Conservation (phyloP, 2,888 invertebrate genomes). For the Diarsia brunnea region DNA sequence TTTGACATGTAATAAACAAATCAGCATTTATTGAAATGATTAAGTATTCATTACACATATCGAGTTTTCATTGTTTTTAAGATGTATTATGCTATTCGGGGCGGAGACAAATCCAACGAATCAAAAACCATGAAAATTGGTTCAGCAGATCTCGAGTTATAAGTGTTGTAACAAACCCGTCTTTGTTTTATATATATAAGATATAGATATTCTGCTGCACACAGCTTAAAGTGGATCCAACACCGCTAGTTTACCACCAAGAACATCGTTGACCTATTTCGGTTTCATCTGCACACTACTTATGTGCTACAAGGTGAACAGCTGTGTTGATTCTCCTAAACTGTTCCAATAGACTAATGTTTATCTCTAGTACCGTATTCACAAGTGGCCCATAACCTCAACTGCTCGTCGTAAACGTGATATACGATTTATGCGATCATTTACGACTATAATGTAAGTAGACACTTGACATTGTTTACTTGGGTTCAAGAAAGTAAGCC, state of each 20-base stretch:
- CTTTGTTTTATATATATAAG: no score
- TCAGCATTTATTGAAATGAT: no score
- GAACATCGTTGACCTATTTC: constrained; percentile 54
- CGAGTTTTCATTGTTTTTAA: no score
- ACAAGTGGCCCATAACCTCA: constrained; percentile 28
- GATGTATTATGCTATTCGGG: no score
- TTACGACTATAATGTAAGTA: constrained; percentile 13
- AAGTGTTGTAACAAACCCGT: no score
- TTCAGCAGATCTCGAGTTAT: no score
- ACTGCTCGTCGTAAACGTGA: constrained; percentile 6
- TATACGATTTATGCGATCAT: not conserved
- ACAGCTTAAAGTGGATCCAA: not conserved
- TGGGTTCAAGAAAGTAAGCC: not conserved
- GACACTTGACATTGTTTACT: constrained; percentile 16
- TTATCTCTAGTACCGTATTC: not conserved
- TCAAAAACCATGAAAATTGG: no score
- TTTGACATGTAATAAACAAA: no score
- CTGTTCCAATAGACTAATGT: constrained; percentile 13
- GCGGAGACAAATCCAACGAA: no score
- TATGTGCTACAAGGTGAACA: constrained; percentile 37
- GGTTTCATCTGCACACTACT: constrained; percentile 34
- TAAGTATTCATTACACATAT: no score
- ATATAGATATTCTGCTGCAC: not conserved
- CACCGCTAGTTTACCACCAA: constrained; percentile 15
- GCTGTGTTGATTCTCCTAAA: constrained; percentile 25